phyloP scores from a whole-genome alignment of 2,888 invertebrate genomes.

The Acrocera orbiculus region DNA sequence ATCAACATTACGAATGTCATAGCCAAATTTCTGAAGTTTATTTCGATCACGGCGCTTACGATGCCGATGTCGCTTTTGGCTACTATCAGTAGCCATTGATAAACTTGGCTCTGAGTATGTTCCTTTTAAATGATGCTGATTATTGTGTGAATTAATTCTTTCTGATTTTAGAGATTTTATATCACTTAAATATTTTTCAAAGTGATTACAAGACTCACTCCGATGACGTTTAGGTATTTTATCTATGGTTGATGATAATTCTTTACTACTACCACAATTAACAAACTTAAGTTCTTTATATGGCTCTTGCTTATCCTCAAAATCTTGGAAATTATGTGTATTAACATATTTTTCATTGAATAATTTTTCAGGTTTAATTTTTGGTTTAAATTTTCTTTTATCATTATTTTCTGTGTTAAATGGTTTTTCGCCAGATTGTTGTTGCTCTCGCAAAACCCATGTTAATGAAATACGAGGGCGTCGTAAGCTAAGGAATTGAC shows the following conservation, averaged over 20 bases:
- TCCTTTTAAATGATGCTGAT: conserved; percentile 19
- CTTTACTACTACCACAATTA: too few relatives aligned
- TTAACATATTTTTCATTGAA: conserved; percentile 26
- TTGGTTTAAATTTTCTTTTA: conserved; percentile 22
- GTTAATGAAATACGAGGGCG: conserved; percentile 54
- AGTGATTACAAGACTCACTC: neutral
- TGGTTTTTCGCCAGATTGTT: conserved; percentile 27
- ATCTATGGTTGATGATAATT: too few relatives aligned
- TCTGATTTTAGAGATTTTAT: conserved; percentile 13
- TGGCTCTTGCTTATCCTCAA: conserved; percentile 19
- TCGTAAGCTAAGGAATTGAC: conserved; percentile 36
- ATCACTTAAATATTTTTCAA: conserved; percentile 10
- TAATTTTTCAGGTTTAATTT: conserved; percentile 19
- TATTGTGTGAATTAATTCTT: conserved; percentile 12
- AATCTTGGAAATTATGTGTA: conserved; percentile 26
- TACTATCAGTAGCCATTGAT: conserved; percentile 25
- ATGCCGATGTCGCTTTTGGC: conserved; percentile 25
- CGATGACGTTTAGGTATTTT: conserved; percentile 13
- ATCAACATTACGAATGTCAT: conserved; percentile 64
- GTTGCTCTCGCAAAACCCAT: conserved; percentile 53
- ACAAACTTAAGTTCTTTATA: conserved; percentile 28
- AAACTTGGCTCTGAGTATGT: conserved; percentile 30
- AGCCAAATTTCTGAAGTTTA: conserved; percentile 42
- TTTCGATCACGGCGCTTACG: conserved; percentile 27
- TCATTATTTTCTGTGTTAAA: conserved; percentile 27